Base-by-base conservation (phyloP, 1,140 invertebrate species). In the Drosophila equinoxialis region DNA sequence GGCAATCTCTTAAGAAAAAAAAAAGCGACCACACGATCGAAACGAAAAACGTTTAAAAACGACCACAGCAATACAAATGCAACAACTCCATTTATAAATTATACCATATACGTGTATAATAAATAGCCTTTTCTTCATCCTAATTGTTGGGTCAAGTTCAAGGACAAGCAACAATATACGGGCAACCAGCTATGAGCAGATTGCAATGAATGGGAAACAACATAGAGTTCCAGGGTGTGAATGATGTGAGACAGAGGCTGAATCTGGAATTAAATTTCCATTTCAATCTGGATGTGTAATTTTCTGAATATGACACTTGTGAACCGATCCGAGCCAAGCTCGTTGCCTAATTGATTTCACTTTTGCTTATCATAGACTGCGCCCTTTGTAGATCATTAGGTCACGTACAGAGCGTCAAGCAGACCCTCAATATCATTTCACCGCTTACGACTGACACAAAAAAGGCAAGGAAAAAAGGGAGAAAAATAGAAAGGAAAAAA, bases 361-460 rank as follows among this genome's bases (percentile, higher is more conserved):
- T 76, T 73, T 65, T 81, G 45, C 57, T 65, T 75, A 37, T 48
- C 17, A 55, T 6, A 69, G 70, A 85, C 83, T 79, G 75, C 83
- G 55, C 82, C 84, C 84, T 85, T 86, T 89, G 67, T 89, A 89
- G 84, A 90, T 89, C 84, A 89, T 89, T 89, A 74, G 84, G 84
- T 89, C 84, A 89, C 74, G 71, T 62, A 73, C 63, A 70, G 35
- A 68, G 39, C 42, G 17, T 60, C 37, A 6, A 30, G 67, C 67
- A 37, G 72, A 71, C 83, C 75, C 83, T 77, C 82, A 79, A 76
- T 68, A 58, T 71, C 75, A 81, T 70, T 87, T 87, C 79, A 87
- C 82, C 79, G 83, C 83, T 86, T 87, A 42, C 73, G 89, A 89
- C 84, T 77, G 73, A 77, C 73, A 81, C 70, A 75, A 57, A 69